phyloP scores from a whole-genome alignment of 2,113 vertebrate genomes.

The Phalacrocorax brasilianus region DNA sequence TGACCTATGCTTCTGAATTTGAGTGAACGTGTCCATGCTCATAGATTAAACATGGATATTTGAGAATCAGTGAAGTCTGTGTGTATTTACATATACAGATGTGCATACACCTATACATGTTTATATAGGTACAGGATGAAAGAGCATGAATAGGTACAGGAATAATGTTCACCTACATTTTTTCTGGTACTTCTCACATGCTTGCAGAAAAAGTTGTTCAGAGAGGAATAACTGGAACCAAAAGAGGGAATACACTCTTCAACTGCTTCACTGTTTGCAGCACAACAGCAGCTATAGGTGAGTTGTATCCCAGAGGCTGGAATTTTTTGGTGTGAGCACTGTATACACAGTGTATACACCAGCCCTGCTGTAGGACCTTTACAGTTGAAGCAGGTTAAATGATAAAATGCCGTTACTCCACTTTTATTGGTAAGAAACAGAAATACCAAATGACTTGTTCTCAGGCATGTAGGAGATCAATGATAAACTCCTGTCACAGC shows the following conservation, averaged over 20 bases:
- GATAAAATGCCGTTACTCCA: background rate
- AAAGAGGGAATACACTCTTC: rapidly evolving
- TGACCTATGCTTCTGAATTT: background rate
- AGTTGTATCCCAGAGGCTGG: background rate
- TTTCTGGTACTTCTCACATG: background rate
- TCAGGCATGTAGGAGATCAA: background rate
- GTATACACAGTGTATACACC: background rate
- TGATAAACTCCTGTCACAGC: background rate
- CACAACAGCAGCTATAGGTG: rapidly evolving
- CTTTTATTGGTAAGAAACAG: background rate
- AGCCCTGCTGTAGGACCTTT: background rate
- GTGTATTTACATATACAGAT: background rate
- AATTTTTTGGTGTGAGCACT: background rate
- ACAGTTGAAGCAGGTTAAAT: background rate
- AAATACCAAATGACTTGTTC: background rate
- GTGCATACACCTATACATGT: background rate
- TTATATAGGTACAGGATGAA: background rate
- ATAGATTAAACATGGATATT: background rate
- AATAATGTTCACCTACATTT: background rate
- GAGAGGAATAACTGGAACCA: background rate
- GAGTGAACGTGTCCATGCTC: rapidly evolving
- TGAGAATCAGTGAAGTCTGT: background rate
- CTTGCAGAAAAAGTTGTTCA: background rate
- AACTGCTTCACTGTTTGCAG: background rate
- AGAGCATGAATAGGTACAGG: background rate